Percentiles rank a stretch among this genome's conserved stretches.
Conservation (phyloP, 2,113 vertebrate genomes). For the Neofelis nebulosa region DNA sequence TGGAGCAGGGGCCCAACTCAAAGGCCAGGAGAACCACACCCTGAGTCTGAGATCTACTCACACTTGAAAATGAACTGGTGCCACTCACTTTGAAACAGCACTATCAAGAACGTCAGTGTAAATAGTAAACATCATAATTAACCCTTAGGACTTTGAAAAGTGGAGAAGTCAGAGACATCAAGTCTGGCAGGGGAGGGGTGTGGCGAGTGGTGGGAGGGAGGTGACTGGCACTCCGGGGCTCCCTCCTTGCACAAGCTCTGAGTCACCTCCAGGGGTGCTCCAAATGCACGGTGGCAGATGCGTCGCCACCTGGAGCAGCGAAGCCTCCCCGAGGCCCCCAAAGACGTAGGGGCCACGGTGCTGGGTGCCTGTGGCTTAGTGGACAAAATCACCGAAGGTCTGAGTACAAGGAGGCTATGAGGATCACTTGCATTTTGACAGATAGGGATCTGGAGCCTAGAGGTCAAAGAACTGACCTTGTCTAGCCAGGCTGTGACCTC, state of each 20-base stretch:
- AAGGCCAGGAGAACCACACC: background rate
- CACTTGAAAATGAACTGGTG: background rate
- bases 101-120: constrained; percentile 11
- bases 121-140: constrained; percentile 14
- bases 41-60: background rate
- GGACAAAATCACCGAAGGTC: background rate
- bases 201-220: background rate
- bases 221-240: background rate
- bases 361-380: background rate
- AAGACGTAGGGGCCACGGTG: background rate
- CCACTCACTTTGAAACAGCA: background rate
- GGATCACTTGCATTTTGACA: background rate
- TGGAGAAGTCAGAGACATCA: background rate
- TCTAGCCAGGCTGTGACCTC: background rate
- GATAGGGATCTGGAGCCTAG: background rate
- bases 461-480: background rate
- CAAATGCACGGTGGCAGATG: accelerated
- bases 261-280: background rate
- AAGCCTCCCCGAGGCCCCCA: background rate
- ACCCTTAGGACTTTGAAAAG: constrained; percentile 19
- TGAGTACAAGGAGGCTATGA: background rate
- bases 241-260: background rate
- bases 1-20: background rate
- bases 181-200: background rate
- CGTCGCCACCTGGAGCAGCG: background rate